phyloP scores from a whole-genome alignment of 2,888 invertebrate genomes.

The Aphidius colemani region DNA sequence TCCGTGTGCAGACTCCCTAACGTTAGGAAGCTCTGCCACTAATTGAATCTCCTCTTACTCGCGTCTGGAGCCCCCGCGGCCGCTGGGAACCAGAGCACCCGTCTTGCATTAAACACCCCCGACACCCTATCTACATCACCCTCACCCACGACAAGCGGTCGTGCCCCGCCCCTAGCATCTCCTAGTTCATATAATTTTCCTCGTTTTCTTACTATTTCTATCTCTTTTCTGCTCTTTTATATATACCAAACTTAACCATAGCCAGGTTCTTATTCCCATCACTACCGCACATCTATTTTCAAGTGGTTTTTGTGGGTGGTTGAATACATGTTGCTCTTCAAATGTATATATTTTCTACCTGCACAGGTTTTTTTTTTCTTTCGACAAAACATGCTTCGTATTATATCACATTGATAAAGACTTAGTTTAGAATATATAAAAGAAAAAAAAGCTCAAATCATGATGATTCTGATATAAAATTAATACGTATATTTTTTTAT shows the following conservation, averaged over 20 bases:
- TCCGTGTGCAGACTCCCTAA: conserved; percentile 57
- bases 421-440: no score
- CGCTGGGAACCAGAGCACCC: conserved; percentile 58
- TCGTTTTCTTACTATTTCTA: conserved; percentile 26
- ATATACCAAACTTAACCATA: neutral
- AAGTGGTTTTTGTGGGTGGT: conserved; percentile 17
- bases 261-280: conserved; percentile 24
- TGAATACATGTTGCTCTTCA: conserved; percentile 17
- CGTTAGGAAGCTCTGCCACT: conserved; percentile 59
- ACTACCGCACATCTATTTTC: conserved; percentile 10
- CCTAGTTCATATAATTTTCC: conserved; percentile 28
- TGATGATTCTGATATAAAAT: conserved; percentile 2
- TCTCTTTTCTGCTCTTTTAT: conserved; percentile 18
- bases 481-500: no score
- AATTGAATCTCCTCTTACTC: conserved; percentile 60
- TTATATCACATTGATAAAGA: no score
- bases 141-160: conserved; percentile 50
- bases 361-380: no score
- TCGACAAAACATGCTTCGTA: no score
- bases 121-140: conserved; percentile 55
- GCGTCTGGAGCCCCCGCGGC: conserved; percentile 56
- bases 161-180: conserved; percentile 41
- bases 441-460: no score
- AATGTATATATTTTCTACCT: neutral
- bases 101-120: conserved; percentile 60